Evolutionary conservation across 2,113 vertebrate genomes (phyloP), one percentile per base, ranked within the genome.

Genomic region (Fukomys damarensis): DNA sequence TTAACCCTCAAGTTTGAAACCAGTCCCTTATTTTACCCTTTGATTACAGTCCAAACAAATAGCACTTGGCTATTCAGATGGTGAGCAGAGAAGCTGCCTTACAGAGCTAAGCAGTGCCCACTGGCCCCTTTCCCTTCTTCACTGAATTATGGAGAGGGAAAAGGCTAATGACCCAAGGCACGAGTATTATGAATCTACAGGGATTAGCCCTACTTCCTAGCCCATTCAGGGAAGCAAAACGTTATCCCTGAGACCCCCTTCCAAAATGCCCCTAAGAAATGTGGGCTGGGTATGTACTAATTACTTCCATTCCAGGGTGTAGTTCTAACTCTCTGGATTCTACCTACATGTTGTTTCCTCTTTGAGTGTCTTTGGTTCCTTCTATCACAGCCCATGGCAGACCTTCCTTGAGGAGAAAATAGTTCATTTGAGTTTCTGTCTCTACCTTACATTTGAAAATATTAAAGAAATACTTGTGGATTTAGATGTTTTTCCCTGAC

Each of bases 361-460:
- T 63, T 88, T 3, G 4, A 65, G 74, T 90, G 49, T 70, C 17
- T 94, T 94, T 41, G 81, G 54, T 83, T 96, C 41, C 43, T 92
- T 92, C 63, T 86, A 86, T 74, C 61, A 63, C 35, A 49, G 54
- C 66, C 41, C 54, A 54, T 93, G 79, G 43, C 46, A 89, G 92
- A 89, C 43, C 6, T 87, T 97, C 52, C 70, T 94, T 32, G 86
- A 94, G 24, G n/a, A 26, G 22, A 26, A 4, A 86, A 19, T n/a
- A 54, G 35, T 87, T 92, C 43, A 81, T 91, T 88, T n/a, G 92
- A 77, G 41, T 41, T 96, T 35, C 22, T 83, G 70, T 20, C 91
- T 93, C 77, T n/a, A 92, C 52, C 10, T 59, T 89, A 85, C 58
- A 61, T 83, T 92, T 94, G 70, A 76, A 92, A 96, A 93, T 65